Conservation (phyloP, 2,113 vertebrate genomes). For the Psettodes erumei region DNA sequence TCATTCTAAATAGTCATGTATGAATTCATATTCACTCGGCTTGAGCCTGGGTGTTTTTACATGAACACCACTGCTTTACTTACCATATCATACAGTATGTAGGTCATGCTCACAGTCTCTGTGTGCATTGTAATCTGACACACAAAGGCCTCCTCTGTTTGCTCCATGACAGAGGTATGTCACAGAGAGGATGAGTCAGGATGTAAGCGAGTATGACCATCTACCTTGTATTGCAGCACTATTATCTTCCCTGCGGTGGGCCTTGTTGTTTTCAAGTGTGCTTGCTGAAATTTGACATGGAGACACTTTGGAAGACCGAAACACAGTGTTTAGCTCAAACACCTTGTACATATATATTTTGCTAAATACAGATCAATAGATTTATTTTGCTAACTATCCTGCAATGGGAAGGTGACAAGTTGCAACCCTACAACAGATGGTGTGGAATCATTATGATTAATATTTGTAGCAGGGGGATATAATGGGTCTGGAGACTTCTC, state of each 20-base stretch:
- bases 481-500: neutral
- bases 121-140: conserved; percentile 46
- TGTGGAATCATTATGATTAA: neutral
- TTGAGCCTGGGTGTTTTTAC: neutral
- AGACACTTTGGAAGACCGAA: neutral
- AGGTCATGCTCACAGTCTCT: conserved; percentile 27
- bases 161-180: conserved; percentile 15
- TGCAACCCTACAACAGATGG: neutral
- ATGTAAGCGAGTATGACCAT: conserved; percentile 3
- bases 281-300: neutral
- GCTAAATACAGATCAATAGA: too few species aligned
- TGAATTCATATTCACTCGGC: conserved; percentile 10
- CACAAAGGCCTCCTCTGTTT: conserved; percentile 49
- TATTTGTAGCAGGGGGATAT: neutral
- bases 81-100: conserved; percentile 23
- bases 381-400: neutral
- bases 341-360: neutral
- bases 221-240: neutral
- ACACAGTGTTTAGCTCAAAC: neutral
- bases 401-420: neutral
- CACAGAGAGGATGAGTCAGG: conserved; percentile 27
- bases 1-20: neutral
- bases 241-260: neutral
- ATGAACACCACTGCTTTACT: neutral
- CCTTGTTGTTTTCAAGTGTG: neutral